Conservation (phyloP, 2,113 vertebrate genomes). For the Ptychochromis oligacanthus region DNA sequence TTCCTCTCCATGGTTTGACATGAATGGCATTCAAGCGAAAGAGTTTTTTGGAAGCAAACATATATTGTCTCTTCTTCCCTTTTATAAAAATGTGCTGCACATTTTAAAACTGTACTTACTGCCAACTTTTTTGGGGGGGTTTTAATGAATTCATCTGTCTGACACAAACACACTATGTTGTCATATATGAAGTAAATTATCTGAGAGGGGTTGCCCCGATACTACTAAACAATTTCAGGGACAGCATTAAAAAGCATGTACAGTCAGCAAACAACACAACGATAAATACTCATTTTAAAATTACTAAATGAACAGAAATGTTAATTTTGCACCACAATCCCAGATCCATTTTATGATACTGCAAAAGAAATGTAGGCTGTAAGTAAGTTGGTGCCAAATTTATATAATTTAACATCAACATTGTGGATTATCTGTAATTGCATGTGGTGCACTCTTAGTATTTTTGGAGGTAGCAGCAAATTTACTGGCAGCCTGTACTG, state of each 20-base stretch:
- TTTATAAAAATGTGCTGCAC: background rate
- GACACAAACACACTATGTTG: background rate
- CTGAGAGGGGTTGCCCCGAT: background rate
- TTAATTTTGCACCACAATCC: background rate
- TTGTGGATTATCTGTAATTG: background rate
- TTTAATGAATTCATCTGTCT: background rate
- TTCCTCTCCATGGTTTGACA: background rate
- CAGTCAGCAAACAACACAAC: background rate
- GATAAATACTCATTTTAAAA: background rate
- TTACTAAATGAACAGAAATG: background rate
- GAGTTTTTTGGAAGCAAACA: background rate
- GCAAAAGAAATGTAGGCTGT: background rate
- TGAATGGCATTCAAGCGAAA: constrained; percentile 12
- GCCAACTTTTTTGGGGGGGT: background rate
- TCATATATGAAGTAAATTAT: background rate
- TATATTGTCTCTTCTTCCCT: background rate
- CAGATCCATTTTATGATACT: background rate
- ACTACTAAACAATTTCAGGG: background rate
- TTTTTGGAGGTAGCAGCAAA: background rate
- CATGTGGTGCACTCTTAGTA: background rate
- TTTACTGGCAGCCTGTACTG: background rate
- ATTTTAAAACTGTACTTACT: background rate
- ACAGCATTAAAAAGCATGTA: background rate
- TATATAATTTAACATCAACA: background rate
- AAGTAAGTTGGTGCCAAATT: background rate